Conservation (phyloP, 2,113 vertebrate species). For the Vidua chalybeata region DNA sequence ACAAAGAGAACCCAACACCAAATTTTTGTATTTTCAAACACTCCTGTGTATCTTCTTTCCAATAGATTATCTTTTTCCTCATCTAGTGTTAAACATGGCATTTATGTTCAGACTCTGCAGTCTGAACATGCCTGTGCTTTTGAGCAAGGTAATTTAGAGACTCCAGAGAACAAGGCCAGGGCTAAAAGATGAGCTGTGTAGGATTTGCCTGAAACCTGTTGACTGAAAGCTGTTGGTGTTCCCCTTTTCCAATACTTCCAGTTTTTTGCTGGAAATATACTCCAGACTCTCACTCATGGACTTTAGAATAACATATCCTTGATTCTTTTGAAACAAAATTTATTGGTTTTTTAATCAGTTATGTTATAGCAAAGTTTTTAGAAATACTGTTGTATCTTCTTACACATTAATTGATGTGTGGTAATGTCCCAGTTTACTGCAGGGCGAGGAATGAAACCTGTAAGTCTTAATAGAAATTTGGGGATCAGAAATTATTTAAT, state of each 20-base stretch:
- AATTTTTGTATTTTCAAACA: background rate
- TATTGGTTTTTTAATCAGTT: background rate
- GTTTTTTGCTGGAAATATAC: background rate
- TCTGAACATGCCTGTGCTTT: background rate
- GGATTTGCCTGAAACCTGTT: background rate
- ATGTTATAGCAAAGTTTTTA: background rate
- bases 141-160: background rate
- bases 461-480: background rate
- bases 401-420: background rate
- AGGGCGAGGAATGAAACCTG: background rate
- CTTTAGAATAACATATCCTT: background rate
- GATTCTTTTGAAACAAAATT: background rate
- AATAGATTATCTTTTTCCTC: background rate
- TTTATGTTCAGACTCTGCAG: background rate
- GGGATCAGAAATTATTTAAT: background rate
- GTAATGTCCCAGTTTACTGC: background rate
- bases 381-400: background rate
- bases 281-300: background rate
- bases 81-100: background rate
- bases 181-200: background rate
- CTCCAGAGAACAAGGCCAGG: background rate
- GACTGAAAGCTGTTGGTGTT: background rate
- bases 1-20: background rate
- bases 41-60: background rate
- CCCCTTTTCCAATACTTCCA: background rate